phyloP scores from a whole-genome alignment of 2,113 vertebrate genomes.

The Tychaedon coryphoeus region DNA sequence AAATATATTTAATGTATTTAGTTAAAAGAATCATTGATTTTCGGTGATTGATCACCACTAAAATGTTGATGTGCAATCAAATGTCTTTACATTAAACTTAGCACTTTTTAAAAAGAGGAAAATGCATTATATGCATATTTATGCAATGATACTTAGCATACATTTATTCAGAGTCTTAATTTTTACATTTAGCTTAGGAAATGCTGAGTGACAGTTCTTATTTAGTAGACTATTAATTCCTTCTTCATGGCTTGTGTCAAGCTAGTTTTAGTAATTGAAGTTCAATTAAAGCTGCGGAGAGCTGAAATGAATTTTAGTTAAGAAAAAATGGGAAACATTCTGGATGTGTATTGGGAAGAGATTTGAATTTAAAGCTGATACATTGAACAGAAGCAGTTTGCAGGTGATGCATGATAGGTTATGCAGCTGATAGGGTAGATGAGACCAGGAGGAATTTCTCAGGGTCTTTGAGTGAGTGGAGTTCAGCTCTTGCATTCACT shows the following conservation, averaged over 20 bases:
- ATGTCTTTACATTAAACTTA: constrained; percentile 29
- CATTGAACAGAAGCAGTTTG: not conserved
- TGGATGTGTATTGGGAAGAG: not conserved
- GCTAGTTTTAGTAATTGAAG: constrained; percentile 56
- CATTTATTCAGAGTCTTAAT: constrained; percentile 63
- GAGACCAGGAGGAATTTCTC: not conserved
- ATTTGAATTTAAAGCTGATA: not conserved
- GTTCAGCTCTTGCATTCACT: not conserved
- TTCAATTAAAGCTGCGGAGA: constrained; percentile 39
- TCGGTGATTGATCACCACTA: not conserved
- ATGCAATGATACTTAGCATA: constrained; percentile 49
- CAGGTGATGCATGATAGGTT: not conserved
- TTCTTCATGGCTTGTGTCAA: constrained; percentile 46
- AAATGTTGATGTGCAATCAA: constrained; percentile 33
- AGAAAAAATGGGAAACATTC: not conserved
- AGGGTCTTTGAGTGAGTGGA: not conserved
- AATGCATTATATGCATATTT: constrained; percentile 60
- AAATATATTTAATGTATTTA: not conserved
- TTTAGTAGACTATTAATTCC: constrained; percentile 59
- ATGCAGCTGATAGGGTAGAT: not conserved
- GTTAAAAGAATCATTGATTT: constrained; percentile 21
- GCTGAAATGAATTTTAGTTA: constrained; percentile 28
- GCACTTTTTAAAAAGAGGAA: not conserved
- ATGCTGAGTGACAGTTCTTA: constrained; percentile 62
- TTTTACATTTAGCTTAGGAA: constrained; percentile 58